Conservation (phyloP, 1,140 invertebrate species). For the Heliconius himera region DNA sequence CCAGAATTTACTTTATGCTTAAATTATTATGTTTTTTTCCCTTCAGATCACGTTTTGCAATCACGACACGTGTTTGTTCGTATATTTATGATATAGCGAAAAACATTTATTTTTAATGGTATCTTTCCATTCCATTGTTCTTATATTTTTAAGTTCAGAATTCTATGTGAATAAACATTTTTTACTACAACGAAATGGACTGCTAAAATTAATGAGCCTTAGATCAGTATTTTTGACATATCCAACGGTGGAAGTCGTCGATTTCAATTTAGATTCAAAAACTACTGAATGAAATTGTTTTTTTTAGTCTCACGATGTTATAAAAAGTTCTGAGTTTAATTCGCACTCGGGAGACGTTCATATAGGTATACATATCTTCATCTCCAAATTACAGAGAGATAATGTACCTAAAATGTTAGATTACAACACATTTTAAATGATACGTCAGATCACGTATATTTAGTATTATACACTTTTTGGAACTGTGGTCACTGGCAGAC, state of each 20-base stretch:
- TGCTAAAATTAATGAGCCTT: background rate
- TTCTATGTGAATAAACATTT: background rate
- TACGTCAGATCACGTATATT: no score
- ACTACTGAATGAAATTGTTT: background rate
- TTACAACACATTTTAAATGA: no score
- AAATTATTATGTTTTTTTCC: slow-evolving; percentile 4
- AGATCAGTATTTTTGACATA: background rate
- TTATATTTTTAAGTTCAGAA: background rate
- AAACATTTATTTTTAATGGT: background rate
- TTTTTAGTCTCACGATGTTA: background rate
- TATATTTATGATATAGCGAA: background rate
- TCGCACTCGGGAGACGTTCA: no score
- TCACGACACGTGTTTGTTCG: background rate
- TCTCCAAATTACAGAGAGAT: no score
- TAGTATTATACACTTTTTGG: no score
- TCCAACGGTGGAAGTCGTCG: background rate
- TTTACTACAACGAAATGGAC: background rate
- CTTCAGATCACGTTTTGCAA: background rate
- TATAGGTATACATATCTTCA: no score
- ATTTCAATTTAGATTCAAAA: background rate
- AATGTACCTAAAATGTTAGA: no score
- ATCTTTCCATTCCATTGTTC: background rate
- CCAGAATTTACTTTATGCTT: background rate
- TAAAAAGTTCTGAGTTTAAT: no score
- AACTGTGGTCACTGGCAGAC: no score